phyloP scores from a whole-genome alignment of 1,140 invertebrate species.

The Lordiphosa stackelbergi region DNA sequence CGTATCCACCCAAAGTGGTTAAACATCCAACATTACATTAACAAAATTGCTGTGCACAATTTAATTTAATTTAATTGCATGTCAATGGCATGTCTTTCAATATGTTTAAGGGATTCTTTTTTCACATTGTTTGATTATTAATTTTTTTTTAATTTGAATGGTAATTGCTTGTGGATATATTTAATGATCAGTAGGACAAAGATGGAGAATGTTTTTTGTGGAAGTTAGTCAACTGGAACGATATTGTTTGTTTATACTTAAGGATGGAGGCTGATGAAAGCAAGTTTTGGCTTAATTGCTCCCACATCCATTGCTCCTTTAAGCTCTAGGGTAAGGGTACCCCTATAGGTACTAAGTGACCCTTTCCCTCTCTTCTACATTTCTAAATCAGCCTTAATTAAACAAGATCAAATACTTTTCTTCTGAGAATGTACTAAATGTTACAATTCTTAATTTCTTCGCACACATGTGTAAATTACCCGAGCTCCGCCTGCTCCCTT shows the following conservation, averaged over 20 bases:
- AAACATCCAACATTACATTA: constrained; percentile 13
- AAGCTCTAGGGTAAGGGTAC: too few species aligned
- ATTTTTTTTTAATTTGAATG: constrained; percentile 28
- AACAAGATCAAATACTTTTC: too few species aligned
- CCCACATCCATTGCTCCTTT: too few species aligned
- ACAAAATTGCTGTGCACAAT: constrained; percentile 35
- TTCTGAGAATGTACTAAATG: too few species aligned
- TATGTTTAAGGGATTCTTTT: constrained; percentile 24
- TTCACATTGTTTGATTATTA: constrained; percentile 11
- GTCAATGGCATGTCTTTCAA: constrained; percentile 59
- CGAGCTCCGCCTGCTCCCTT: background rate
- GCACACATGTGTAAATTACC: background rate
- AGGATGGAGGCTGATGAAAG: too few species aligned
- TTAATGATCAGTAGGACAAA: constrained; percentile 15
- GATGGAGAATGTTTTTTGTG: too few species aligned
- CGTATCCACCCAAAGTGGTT: constrained; percentile 9
- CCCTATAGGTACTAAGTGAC: too few species aligned
- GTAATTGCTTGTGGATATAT: constrained; percentile 31
- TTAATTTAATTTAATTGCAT: constrained; percentile 70
- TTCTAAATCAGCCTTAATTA: too few species aligned
- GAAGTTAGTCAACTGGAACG: too few species aligned
- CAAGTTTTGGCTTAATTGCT: too few species aligned
- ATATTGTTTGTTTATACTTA: too few species aligned
- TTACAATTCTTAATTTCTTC: constrained; percentile 2
- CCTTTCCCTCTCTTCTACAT: too few species aligned